These are phyloP conservation scores for Taxidea taxus DNA, from an alignment of 2,113 vertebrate species.

Conservation along the genomic window DNA sequence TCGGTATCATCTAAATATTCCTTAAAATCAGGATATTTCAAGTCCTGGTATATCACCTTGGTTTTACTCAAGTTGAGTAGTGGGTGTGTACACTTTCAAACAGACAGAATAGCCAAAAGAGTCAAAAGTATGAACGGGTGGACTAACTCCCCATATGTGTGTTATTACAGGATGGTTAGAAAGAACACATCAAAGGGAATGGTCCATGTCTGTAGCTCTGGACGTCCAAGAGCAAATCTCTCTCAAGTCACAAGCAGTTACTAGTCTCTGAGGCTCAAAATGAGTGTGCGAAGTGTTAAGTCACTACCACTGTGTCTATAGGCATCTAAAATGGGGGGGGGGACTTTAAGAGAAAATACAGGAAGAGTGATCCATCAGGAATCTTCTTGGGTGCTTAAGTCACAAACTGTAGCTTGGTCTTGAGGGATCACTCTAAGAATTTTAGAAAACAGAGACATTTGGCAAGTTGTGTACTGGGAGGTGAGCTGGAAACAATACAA, in stretches of 20 bases:
- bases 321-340: neutral
- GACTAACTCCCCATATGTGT: constrained; percentile 41
- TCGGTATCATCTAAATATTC: constrained; percentile 4
- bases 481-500: constrained; percentile 49
- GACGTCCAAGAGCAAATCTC: constrained; percentile 43
- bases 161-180: neutral
- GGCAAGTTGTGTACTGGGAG: constrained; percentile 23
- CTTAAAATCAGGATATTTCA: neutral
- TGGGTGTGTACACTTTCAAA: neutral
- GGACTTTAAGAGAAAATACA: constrained; percentile 38
- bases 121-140: neutral
- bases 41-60: neutral
- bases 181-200: constrained; percentile 13
- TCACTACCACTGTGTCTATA: neutral
- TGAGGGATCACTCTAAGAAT: constrained; percentile 7
- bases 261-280: constrained; percentile 16
- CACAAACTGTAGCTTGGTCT: neutral
- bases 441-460: constrained; percentile 54
- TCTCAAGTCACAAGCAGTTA: neutral
- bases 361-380: neutral
- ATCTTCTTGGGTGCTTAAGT: constrained; percentile 28
- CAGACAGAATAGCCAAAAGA: constrained; percentile 25
- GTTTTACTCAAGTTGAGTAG: constrained; percentile 48
- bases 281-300: neutral
- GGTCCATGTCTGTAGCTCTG: neutral